Conservation (phyloP, 2,797 vertebrate genomes). For the Thamnophis elegans region DNA sequence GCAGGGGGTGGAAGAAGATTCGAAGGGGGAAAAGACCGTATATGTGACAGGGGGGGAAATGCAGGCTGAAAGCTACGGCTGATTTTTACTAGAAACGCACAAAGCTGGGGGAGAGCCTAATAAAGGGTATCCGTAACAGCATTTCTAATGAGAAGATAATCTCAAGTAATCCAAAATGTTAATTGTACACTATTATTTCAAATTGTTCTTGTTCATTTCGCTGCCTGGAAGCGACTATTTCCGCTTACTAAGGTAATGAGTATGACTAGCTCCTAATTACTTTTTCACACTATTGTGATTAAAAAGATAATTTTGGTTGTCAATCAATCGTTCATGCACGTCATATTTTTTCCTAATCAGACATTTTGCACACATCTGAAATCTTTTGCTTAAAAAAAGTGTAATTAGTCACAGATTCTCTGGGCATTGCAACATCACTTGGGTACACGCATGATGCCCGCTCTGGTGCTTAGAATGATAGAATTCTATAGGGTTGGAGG, state of each 20-base stretch:
- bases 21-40: neutral
- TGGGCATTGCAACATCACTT: constrained; percentile 47
- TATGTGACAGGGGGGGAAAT: neutral
- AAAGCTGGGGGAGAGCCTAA: neutral
- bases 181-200: constrained; percentile 67
- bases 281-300: constrained; percentile 71
- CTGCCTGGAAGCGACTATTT: constrained; percentile 69
- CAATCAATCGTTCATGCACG: constrained; percentile 68
- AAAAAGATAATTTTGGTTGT: constrained; percentile 69
- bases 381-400: constrained; percentile 58
- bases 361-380: constrained; percentile 58
- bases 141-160: constrained; percentile 66
- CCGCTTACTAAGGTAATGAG: constrained; percentile 73
- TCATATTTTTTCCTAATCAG: constrained; percentile 48
- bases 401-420: constrained; percentile 63
- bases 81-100: neutral
- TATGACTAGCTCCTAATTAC: constrained; percentile 77
- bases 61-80: neutral
- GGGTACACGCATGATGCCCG: neutral
- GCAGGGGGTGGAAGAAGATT: neutral
- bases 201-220: constrained; percentile 72
- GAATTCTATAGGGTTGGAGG: neutral
- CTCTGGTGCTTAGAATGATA: neutral
- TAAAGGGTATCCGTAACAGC: constrained; percentile 21
- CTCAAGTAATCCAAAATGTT: constrained; percentile 70